Conservation (phyloP, 1,140 invertebrate species). For the Zophobas atratus region DNA sequence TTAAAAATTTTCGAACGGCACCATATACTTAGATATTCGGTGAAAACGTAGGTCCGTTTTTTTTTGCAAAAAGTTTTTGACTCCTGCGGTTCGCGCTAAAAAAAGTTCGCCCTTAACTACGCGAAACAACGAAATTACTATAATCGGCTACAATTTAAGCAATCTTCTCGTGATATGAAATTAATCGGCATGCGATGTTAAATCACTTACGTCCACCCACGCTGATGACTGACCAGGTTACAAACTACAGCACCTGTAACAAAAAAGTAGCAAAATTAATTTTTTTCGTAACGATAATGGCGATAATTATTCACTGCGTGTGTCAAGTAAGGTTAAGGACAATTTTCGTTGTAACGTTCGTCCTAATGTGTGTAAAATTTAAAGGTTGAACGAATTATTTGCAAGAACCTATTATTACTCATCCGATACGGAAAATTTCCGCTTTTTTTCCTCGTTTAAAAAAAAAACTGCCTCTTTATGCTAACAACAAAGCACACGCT, state of each 20-base stretch:
- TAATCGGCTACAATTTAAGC: neutral
- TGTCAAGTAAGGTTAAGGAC: neutral
- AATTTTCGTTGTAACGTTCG: neutral
- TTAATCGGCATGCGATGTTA: neutral
- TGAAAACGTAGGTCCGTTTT: too few relatives aligned
- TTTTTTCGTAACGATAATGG: neutral
- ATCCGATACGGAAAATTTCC: neutral
- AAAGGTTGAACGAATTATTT: constrained; percentile 16
- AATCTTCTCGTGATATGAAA: neutral
- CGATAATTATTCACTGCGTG: neutral
- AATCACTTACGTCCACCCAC: neutral
- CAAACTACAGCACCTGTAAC: neutral
- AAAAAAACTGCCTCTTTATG: neutral
- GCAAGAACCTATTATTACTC: neutral
- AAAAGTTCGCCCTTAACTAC: neutral
- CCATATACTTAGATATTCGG: too few relatives aligned
- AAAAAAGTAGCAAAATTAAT: neutral
- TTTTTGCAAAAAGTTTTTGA: too few relatives aligned
- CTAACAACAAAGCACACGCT: neutral
- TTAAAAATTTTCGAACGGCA: too few relatives aligned
- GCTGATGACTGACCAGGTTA: neutral
- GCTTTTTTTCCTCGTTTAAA: neutral
- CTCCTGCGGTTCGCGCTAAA: neutral
- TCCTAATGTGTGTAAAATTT: constrained; percentile 12
- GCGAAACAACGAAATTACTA: neutral